Evolutionary conservation across 37 sponge, comb jelly and placozoan genomes (phyloP).

Genomic region (Diacarnus erythraeanus): DNA sequence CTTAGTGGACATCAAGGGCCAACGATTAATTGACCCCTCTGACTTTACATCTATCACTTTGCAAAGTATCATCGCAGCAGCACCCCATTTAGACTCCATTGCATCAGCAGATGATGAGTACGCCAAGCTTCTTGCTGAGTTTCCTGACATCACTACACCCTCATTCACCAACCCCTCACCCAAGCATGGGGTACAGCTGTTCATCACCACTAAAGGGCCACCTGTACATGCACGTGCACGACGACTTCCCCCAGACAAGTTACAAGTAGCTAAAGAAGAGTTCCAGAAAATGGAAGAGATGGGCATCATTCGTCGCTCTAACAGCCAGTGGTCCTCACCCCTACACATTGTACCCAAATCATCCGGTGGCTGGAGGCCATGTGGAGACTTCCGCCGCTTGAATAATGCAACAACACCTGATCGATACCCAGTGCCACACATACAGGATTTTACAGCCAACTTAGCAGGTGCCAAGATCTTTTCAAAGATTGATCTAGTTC

Average conservation of each 20-base stretch:
- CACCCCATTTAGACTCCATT: conserved; percentile 27
- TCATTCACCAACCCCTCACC: conserved; percentile 5
- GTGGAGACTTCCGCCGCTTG: neutral
- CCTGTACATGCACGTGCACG: conserved; percentile 37
- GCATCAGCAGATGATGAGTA: conserved; percentile 15
- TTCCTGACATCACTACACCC: conserved; percentile 42
- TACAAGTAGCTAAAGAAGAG: conserved; percentile 22
- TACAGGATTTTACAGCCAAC: too few relatives aligned
- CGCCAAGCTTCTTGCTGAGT: conserved; percentile 23
- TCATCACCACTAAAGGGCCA: conserved; percentile 46
- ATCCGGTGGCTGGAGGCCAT: neutral
- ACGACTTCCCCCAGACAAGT: conserved; percentile 35
- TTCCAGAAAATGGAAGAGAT: too few relatives aligned
- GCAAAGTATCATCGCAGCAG: neutral
- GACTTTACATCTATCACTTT: too few relatives aligned
- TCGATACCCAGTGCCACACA: too few relatives aligned
- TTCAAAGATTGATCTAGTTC: too few relatives aligned
- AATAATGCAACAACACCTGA: too few relatives aligned
- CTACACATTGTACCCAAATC: too few relatives aligned
- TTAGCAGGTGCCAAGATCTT: too few relatives aligned
- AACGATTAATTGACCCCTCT: neutral
- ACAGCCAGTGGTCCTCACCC: too few relatives aligned
- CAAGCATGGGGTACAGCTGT: conserved; percentile 43
- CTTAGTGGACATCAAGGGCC: conserved; percentile 36
- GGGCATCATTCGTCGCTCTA: too few relatives aligned